Base-by-base conservation (phyloP, 2,888 invertebrate species). In the Nomada fabriciana region DNA sequence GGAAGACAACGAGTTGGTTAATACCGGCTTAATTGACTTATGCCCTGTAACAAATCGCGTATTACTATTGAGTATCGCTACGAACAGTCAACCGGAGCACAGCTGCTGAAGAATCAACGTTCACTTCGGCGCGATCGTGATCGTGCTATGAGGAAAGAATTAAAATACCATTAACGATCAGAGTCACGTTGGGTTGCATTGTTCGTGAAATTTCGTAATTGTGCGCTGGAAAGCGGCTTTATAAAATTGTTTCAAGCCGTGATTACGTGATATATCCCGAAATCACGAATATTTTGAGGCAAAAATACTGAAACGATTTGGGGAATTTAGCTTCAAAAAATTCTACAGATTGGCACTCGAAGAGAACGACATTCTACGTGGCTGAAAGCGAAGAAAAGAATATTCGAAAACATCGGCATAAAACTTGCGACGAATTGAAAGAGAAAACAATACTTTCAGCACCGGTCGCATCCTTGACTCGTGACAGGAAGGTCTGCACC, bases 21-120 rank as follows among this genome's bases (percentile, higher is more conserved):
- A 88, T 84, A 75, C 73, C 63, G 65, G 64, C 65, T 80, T 88
- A 87, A 88, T 87, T 87, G 86, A 88, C 88, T 88, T 86, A 82
- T 88, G 88, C 61, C 73, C 79, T 64, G 77, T 52, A 82, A 82
- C 61, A 57, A 68, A 74, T 70, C 87, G 80, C 71, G 76, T 82
- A 78, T 88, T 81, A 82, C 83, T 80, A 82, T 86, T 72, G 72
- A 69, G 84, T 80, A 84, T 87, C 80, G 64, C 88, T 82, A 86
- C 63, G 60, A 55, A 68, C 79, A 80, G 57, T 76, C 81, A 82
- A 86, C 59, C 76, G 69, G 88, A 79, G 86, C 87, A 70, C 84
- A 77, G 88, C 78, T 86, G 86, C 64, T 2, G 73, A 76, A 73
- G 70, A 77, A 77, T 53, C 79, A 70, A 60, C 75, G 60, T 55